phyloP scores from a whole-genome alignment of 2,113 vertebrate species.

The Casuarius casuarius region DNA sequence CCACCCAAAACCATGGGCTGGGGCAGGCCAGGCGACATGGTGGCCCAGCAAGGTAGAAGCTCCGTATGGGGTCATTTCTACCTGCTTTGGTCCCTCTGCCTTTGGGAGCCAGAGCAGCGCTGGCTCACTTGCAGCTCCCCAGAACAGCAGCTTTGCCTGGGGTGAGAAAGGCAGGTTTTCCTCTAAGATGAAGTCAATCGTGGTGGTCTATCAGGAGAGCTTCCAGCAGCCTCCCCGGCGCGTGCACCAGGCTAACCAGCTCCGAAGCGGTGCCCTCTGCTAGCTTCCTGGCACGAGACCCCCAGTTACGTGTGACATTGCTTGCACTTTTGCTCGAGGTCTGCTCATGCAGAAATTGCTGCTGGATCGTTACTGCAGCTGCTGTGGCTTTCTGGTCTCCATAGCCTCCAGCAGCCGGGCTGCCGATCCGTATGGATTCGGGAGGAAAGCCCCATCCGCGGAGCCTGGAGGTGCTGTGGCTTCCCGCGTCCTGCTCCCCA shows the following conservation, averaged over 20 bases:
- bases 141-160: not conserved
- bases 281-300: not conserved
- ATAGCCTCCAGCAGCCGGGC: not conserved
- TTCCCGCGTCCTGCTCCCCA: not conserved
- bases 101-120: not conserved
- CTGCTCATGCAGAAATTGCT: not conserved
- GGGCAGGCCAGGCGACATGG: too few relatives aligned
- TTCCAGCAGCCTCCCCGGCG: fast-evolving
- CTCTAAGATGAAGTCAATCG: not conserved
- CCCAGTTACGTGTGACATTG: fast-evolving
- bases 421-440: not conserved
- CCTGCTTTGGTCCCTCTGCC: not conserved
- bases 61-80: not conserved
- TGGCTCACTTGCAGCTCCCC: not conserved
- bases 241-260: not conserved
- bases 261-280: not conserved
- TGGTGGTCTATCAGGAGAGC: not conserved
- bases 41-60: too few relatives aligned
- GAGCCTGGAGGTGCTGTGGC: not conserved
- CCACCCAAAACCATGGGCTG: too few relatives aligned
- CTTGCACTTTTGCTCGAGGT: not conserved
- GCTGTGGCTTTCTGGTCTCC: not conserved
- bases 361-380: not conserved
- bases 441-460: not conserved
- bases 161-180: not conserved